phyloP scores from a whole-genome alignment of 2,113 vertebrate genomes.

The Myotis lucifugus region DNA sequence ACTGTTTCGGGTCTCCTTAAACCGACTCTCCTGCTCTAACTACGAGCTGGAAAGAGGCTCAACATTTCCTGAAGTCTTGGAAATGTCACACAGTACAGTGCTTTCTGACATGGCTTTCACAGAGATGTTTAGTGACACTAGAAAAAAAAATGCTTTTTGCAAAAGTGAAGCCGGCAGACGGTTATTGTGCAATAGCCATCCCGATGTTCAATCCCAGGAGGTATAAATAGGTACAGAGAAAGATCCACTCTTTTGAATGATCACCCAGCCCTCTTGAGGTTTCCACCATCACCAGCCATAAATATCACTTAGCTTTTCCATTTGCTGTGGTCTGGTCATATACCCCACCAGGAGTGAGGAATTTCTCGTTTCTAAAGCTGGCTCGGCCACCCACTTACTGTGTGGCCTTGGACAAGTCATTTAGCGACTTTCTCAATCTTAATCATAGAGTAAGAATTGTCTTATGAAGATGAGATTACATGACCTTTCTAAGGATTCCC shows the following conservation, averaged over 20 bases:
- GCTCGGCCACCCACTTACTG: conserved; percentile 54
- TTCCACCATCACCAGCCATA: conserved; percentile 43
- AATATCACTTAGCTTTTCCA: conserved; percentile 54
- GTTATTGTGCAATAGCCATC: not conserved
- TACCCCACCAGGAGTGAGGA: conserved; percentile 7
- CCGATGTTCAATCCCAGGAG: not conserved
- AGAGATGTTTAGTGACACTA: not conserved
- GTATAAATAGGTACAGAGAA: conserved; percentile 43
- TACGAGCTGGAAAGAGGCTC: conserved; percentile 20
- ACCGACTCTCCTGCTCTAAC: not conserved
- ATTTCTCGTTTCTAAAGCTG: conserved; percentile 56
- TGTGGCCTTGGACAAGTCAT: conserved; percentile 64
- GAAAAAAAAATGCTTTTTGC: not conserved
- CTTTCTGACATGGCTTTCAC: not conserved
- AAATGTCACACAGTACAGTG: not conserved
- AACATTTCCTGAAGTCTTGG: conserved; percentile 5
- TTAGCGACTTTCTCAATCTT: conserved; percentile 5
- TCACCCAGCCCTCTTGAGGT: conserved; percentile 45
- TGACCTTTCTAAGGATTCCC: not conserved
- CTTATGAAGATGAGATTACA: not conserved
- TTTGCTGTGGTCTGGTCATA: conserved; percentile 39
- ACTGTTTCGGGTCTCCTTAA: not conserved
- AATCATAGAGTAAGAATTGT: conserved; percentile 7
- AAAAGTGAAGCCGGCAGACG: not conserved
- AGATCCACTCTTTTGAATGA: not conserved